Evolutionary conservation across 2,888 invertebrate species (phyloP), one percentile per base, ranked within the genome.

Genomic region (Serripes groenlandicus): DNA sequence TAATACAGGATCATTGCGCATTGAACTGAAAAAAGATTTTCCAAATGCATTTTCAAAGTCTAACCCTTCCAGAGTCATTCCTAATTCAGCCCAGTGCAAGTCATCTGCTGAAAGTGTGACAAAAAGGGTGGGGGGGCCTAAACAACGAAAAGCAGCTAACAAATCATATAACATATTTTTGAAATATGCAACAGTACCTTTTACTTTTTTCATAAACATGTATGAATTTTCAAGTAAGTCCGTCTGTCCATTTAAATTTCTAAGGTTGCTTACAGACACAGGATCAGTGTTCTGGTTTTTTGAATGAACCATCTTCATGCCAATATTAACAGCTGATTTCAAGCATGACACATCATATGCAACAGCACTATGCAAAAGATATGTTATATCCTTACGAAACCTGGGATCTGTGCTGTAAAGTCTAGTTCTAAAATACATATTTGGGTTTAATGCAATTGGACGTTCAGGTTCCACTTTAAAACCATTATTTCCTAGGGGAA

Each of bases 171-270:
- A 37, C 42, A 32, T 64, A 52, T 83, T 78, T 64, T 69, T 75
- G 60, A 75, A 83, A 37, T 84, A 88, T 30, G 86, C 84, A 42
- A 70, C 86, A 18, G 88, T 86, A 0, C 86, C 88, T 37, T 77
- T 30, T 11, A 86, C 81, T 37, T 81, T 73, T 81, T 87, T 88
- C 82, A 88, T 84, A 52, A 88, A 88, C 88, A 88, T 83, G 37
- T 80, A 86, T 3, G 85, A 87, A 49, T 85, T 85, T 34, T 85
- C 64, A 32, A 69, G 5, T 18, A 78, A 52, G 18, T 75, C 75
- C 28, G 35, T 4, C 62, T 80, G 54, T 26, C 30, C 5, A 52
- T 32, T n/a, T 37, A 70, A 4, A 64, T 69, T 64, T 49, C 56
- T 30, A 26, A 79, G 49, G 70, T 23, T 28, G 18, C 74, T 62